Base-by-base conservation (phyloP, 2,797 vertebrate genomes). In the Peromyscus melanophrys region DNA sequence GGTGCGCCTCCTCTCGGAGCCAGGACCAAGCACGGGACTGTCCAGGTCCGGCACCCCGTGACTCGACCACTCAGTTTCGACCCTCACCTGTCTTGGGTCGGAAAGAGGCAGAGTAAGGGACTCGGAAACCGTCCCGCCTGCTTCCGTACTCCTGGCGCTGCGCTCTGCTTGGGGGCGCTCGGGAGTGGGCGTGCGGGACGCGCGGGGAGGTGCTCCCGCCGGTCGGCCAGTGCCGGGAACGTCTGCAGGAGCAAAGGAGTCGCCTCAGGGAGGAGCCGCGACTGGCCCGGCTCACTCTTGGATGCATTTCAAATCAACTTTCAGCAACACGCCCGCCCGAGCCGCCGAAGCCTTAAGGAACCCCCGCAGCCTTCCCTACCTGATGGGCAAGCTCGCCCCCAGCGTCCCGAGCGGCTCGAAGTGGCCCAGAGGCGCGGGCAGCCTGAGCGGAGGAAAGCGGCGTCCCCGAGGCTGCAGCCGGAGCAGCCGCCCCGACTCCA, bases 261-360 rank as follows among this genome's bases (percentile, higher is more conserved):
- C 95, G 96, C 97, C 93, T 93, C 90, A 87, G 96, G 97, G 97
- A 97, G 97, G 96, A 96, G 97, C 95, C 92, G 95, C 84, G 91
- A 84, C 96, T 86, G 95, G 96, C 95, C 90, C 46, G 10, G 63
- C 90, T 96, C 85, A 8, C 95, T 97, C 92, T 92, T 97, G 98
- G 97, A 96, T 16, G 96, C 97, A 40, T 97, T 97, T 98, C 98
- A 98, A 96, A 95, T 96, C 94, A 95, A 98, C 98, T 98, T 98
- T 95, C 87, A 65, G 95, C 92, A 92, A 95, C 89, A 40, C 96
- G 91, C 96, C 96, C 87, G 94, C 92, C 84, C 34, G 76, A 63
- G 86, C 89, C 5, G 71, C 52, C 52, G 52, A 73, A 75, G 87
- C 89, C 83, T n/a, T n/a, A 5, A 81, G 76, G 61, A 63, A 25